Conservation (phyloP, 37 sponge, comb jelly and placozoan species). For the Aplysina aerophoba region DNA sequence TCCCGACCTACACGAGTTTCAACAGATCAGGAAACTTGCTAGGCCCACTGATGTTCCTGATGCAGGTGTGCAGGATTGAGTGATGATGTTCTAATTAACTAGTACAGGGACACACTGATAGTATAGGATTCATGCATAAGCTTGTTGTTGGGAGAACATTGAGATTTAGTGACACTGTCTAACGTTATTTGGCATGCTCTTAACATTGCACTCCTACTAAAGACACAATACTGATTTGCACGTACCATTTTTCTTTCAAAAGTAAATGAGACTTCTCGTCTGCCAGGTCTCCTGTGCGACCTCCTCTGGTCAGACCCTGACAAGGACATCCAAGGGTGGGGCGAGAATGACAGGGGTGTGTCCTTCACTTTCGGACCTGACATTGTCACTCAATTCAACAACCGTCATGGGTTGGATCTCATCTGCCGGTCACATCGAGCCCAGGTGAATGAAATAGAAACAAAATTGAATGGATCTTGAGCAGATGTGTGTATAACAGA, state of each 20-base stretch:
- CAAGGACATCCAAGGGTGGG: constrained; percentile 96
- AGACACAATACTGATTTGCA: neutral
- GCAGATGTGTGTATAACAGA: too few relatives aligned
- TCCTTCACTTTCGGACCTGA: constrained; percentile 98
- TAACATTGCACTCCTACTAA: too few relatives aligned
- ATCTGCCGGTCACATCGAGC: constrained; percentile 96
- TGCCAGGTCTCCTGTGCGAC: constrained; percentile 91
- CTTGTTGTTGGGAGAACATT: too few relatives aligned
- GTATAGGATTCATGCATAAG: too few relatives aligned
- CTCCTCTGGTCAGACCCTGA: constrained; percentile 99
- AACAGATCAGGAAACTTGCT: constrained; percentile 93
- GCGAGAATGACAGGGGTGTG: constrained; percentile 98
- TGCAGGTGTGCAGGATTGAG: constrained; percentile 58
- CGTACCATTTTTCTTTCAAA: neutral
- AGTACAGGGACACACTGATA: too few relatives aligned
- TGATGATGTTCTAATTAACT: too few relatives aligned
- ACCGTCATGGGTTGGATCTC: constrained; percentile 94
- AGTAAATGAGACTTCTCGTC: neutral
- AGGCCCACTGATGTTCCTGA: constrained; percentile 99
- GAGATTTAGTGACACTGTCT: too few relatives aligned
- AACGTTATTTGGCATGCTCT: too few relatives aligned
- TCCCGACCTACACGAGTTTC: constrained; percentile 95
- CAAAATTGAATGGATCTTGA: too few relatives aligned
- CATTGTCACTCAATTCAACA: constrained; percentile 95
- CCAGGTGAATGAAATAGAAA: too few relatives aligned